A percentile compares a stretch with the other conserved stretches of the same genome.
phyloP scores from a whole-genome alignment of 2,888 invertebrate species.

The Deilephila elpenor region DNA sequence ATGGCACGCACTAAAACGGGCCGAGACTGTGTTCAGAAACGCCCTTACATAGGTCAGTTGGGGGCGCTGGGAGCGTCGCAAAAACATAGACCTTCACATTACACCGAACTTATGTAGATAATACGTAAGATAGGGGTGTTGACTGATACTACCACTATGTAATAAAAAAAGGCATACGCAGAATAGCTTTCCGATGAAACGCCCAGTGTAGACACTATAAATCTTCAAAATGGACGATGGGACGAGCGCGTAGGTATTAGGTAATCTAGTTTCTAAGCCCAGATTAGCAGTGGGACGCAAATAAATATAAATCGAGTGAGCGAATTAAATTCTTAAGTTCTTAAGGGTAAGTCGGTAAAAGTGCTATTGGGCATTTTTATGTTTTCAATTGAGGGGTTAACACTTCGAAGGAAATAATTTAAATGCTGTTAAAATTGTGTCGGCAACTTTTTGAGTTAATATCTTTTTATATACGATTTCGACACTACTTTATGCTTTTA shows the following conservation, averaged over 20 bases:
- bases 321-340: neutral
- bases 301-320: neutral
- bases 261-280: slow-evolving; percentile 30
- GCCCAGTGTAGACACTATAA: slow-evolving; percentile 34
- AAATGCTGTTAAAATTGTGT: too few species aligned
- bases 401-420: neutral
- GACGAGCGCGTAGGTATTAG: neutral
- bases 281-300: slow-evolving; percentile 24
- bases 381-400: neutral
- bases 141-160: neutral
- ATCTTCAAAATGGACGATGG: slow-evolving; percentile 32
- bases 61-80: slow-evolving; percentile 35
- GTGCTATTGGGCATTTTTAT: neutral
- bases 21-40: slow-evolving; percentile 15
- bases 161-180: slow-evolving; percentile 25
- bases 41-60: slow-evolving; percentile 32
- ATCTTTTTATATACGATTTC: too few species aligned
- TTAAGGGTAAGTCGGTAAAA: neutral
- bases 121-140: slow-evolving; percentile 11
- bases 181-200: slow-evolving; percentile 35
- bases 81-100: slow-evolving; percentile 40
- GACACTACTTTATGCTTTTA: too few species aligned
- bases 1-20: slow-evolving; percentile 27
- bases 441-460: too few species aligned
- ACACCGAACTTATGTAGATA: slow-evolving; percentile 16